These are phyloP conservation scores for Tetramorium alpestre DNA, from an alignment of 1,140 invertebrate species.

Conservation along the genomic window DNA sequence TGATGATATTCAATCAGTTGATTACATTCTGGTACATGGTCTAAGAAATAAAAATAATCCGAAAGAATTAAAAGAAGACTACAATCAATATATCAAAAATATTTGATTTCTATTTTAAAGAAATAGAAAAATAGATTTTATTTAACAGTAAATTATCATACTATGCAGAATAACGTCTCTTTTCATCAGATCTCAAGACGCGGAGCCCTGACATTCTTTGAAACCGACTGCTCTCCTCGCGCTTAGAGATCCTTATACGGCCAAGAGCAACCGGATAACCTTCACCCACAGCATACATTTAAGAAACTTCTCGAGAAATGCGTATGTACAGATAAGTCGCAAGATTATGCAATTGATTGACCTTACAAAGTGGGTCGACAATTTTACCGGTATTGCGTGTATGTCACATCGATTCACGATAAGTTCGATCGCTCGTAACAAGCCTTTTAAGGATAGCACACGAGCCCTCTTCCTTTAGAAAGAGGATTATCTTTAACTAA, in stretches of 20 bases:
- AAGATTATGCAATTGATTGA: conserved; percentile 61
- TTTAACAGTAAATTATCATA: neutral
- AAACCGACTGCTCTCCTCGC: conserved; percentile 24
- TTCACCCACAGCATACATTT: conserved; percentile 49
- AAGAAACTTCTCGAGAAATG: conserved; percentile 12
- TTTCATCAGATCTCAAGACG: neutral
- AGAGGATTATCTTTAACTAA: conserved; percentile 28
- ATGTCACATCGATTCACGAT: conserved; percentile 27
- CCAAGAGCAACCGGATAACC: conserved; percentile 58
- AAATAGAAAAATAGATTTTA: neutral
- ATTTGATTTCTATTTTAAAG: neutral
- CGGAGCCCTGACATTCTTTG: neutral
- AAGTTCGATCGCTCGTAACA: conserved; percentile 44
- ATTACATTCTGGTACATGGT: neutral
- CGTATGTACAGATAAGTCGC: conserved; percentile 10
- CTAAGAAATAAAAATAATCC: neutral
- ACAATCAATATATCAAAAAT: neutral
- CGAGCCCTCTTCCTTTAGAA: conserved; percentile 47
- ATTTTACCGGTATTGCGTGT: conserved; percentile 52
- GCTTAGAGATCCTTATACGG: conserved; percentile 69
- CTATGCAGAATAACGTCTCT: neutral
- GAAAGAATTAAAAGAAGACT: neutral
- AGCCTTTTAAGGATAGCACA: conserved; percentile 34
- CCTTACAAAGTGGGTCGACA: conserved; percentile 66
- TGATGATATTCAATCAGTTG: neutral